Evolutionary conservation across 2,888 invertebrate genomes (phyloP), one percentile per base, ranked within the genome.

Genomic region (Lagria hirta): DNA sequence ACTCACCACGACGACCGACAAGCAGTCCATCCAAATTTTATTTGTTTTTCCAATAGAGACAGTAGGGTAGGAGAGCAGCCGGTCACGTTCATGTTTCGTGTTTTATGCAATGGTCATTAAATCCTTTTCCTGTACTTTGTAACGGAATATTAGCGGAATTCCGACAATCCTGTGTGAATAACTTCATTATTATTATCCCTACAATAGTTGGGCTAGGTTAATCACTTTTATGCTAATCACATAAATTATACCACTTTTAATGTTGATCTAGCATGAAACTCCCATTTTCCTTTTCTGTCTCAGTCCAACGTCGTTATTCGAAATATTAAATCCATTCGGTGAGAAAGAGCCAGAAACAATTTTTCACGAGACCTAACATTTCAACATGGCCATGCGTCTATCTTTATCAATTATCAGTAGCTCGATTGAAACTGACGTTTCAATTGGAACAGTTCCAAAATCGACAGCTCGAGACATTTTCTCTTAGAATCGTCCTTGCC

Each of bases 91-190:
- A 54, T 58, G 57, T 55, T 54, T 55, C 47, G 51, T 51, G 52
- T 58, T 60, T 55, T 57, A 60, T 58, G 50, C 53, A 54, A 50
- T 49, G 52, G 52, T 57, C 57, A 60, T 58, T 60, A 57, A 57
- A 54, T 57, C 51, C 51, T 48, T 52, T 46, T 50, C 48, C 46
- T 58, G 34, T 45, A 28, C 38, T 43, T 47, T 49, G 42, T 52
- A 38, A 43, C 41, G 37, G 30, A 29, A 42, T 35, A 29, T 22
- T 26, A 40, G 20, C 35, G 27, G 40, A 32, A 48, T 41, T 44
- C 37, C 43, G 41, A 37, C 44, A 48, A 28, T 40, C 36, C 10
- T 22, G 32, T 26, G 32, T 35, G 37, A 34, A 24, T 42, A 32
- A 37, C 11, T 44, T 44, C 33, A 47, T 47, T 47, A 42, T 32